Conservation (phyloP, 2,888 invertebrate species). For the Meghimatium bilineatum region DNA sequence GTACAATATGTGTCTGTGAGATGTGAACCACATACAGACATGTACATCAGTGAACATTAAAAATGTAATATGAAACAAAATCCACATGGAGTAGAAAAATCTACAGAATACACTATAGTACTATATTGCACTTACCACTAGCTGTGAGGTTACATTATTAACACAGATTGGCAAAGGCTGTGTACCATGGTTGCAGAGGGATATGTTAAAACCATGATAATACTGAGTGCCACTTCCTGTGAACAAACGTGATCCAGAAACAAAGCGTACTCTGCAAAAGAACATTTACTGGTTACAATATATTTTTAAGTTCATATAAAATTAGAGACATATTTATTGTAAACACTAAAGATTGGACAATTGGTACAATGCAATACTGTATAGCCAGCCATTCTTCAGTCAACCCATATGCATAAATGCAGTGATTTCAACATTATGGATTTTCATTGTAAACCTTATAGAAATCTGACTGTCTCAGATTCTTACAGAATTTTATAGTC, state of each 20-base stretch:
- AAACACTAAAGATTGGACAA: too few relatives aligned
- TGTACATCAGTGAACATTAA: neutral
- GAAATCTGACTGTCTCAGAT: too few relatives aligned
- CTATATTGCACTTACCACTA: constrained; percentile 40
- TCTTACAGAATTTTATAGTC: too few relatives aligned
- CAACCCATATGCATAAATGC: too few relatives aligned
- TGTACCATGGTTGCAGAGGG: constrained; percentile 78
- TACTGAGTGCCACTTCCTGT: constrained; percentile 80
- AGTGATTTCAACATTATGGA: too few relatives aligned
- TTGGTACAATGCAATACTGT: too few relatives aligned
- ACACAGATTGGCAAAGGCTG: constrained; percentile 74
- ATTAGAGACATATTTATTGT: too few relatives aligned
- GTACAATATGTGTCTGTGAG: neutral
- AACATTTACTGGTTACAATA: neutral
- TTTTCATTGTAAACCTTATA: too few relatives aligned
- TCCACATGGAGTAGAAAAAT: neutral
- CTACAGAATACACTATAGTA: neutral
- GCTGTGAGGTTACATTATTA: constrained; percentile 77
- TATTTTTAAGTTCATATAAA: neutral
- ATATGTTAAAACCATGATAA: constrained; percentile 80
- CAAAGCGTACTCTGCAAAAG: constrained; percentile 58
- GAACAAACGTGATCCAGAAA: constrained; percentile 71
- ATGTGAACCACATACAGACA: neutral
- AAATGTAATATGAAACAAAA: neutral
- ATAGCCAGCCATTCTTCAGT: too few relatives aligned